Conservation (phyloP, 2,888 invertebrate species). For the Pocota personata region DNA sequence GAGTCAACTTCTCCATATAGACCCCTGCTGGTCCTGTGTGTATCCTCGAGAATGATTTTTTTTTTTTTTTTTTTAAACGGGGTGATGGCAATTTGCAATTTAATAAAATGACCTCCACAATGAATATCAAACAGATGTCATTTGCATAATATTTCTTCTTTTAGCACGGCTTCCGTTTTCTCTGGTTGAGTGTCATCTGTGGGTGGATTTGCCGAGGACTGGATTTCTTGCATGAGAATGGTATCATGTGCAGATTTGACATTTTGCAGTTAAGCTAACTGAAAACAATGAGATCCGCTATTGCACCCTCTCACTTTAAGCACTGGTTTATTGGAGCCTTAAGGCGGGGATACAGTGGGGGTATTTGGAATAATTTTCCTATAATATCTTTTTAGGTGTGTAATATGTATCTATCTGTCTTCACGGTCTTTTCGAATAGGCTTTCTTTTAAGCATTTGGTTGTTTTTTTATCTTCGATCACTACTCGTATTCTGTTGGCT, state of each 20-base stretch:
- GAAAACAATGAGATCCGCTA: neutral
- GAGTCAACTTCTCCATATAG: neutral
- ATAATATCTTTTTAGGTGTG: no score
- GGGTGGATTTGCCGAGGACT: neutral
- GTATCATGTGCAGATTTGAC: conserved; percentile 55
- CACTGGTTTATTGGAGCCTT: neutral
- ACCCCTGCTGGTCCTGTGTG: neutral
- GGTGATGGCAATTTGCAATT: conserved; percentile 73
- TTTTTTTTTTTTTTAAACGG: conserved; percentile 14
- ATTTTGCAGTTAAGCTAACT: conserved; percentile 21
- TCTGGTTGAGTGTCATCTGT: neutral
- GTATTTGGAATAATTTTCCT: neutral
- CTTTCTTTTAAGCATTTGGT: no score
- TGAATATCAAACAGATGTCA: conserved; percentile 72
- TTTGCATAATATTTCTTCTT: conserved; percentile 70
- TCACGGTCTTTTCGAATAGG: no score
- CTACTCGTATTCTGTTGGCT: no score
- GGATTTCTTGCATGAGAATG: conserved; percentile 8
- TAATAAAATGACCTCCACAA: conserved; percentile 73
- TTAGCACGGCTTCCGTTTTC: neutral
- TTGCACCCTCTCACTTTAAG: neutral
- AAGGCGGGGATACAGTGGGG: neutral
- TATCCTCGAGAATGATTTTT: neutral
- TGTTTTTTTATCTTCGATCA: no score
- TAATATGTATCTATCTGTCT: no score